Evolutionary conservation across 2,797 vertebrate genomes (phyloP).

Genomic region (Otus scops): DNA sequence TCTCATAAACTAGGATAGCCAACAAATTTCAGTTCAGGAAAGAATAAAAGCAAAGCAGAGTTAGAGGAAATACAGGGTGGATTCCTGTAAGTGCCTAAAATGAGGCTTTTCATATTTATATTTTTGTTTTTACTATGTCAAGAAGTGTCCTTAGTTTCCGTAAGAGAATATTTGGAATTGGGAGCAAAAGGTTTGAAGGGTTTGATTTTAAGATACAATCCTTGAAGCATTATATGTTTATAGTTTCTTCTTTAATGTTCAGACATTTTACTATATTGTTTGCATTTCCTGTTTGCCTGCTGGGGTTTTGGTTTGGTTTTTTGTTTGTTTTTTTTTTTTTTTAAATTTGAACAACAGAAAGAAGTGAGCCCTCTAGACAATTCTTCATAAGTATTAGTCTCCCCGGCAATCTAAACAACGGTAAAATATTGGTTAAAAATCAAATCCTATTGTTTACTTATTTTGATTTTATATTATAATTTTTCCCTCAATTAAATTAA

Average conservation of each 20-base stretch:
- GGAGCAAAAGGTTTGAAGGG: background rate
- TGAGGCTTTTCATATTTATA: background rate
- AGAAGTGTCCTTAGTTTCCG: background rate
- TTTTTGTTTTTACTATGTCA: background rate
- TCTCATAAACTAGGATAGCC: background rate
- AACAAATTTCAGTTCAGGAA: background rate
- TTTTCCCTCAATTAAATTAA: background rate
- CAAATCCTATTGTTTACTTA: background rate
- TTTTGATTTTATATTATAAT: background rate
- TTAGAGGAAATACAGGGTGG: background rate
- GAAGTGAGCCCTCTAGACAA: background rate
- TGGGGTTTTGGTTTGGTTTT: background rate
- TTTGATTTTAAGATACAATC: background rate
- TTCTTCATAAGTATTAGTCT: background rate
- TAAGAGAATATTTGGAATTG: background rate
- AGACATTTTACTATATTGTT: background rate
- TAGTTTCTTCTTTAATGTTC: background rate
- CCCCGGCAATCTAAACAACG: background rate
- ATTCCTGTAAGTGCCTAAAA: background rate
- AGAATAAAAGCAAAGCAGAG: background rate
- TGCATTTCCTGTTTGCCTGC: background rate
- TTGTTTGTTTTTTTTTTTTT: background rate
- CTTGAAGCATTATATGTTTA: background rate
- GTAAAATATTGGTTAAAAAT: background rate
- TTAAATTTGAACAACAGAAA: background rate